Conservation (phyloP, 2,113 vertebrate genomes). For the Prinia subflava region DNA sequence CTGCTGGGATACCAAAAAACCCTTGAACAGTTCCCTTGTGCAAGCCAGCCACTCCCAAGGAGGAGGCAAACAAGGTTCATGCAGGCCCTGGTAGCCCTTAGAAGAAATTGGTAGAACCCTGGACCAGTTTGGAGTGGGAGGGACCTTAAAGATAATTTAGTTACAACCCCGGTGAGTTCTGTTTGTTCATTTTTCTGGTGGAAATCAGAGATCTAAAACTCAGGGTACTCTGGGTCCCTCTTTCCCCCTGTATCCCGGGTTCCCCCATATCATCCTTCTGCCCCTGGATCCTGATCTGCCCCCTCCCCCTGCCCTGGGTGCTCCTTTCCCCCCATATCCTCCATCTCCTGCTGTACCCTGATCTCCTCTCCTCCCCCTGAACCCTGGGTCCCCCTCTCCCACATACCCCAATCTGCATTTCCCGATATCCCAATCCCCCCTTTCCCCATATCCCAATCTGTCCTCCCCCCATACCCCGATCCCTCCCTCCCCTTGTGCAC, state of each 20-base stretch:
- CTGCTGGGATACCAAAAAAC: neutral
- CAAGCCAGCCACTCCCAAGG: too few species aligned
- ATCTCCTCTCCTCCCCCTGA: neutral
- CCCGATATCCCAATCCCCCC: neutral
- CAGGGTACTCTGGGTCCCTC: neutral
- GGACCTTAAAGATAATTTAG: neutral
- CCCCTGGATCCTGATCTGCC: accelerated
- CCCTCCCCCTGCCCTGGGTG: neutral
- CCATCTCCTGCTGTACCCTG: neutral
- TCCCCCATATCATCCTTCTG: neutral
- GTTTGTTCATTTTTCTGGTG: neutral
- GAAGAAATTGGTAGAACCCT: neutral
- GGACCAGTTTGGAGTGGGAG: neutral
- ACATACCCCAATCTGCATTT: neutral
- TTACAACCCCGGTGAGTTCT: neutral
- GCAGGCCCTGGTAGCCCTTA: neutral
- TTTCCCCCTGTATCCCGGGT: accelerated
- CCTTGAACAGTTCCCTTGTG: accelerated
- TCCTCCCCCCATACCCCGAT: too few species aligned
- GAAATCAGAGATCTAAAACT: neutral
- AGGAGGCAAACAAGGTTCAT: neutral
- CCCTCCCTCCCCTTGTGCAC: too few species aligned
- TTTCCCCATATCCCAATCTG: neutral
- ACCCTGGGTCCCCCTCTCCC: too few species aligned
- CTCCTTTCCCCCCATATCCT: neutral